Base-by-base conservation (phyloP, 2,888 invertebrate species). In the Tanytarsus gracilentus region DNA sequence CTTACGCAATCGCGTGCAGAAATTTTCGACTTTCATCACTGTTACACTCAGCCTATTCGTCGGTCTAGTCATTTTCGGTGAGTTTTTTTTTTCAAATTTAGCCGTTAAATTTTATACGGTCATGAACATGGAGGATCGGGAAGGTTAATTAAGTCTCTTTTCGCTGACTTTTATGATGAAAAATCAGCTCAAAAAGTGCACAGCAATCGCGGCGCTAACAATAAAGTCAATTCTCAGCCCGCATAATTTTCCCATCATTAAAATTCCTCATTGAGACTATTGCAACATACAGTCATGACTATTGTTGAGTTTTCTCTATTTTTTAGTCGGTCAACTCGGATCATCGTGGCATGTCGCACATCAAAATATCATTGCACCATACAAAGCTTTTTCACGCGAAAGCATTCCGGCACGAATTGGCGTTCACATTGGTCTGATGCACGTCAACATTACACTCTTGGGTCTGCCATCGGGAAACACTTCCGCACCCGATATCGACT, bases 391-490 rank as follows among this genome's bases (percentile, higher is more conserved):
- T 78, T 91, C 93, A 65, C 78, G 84, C 65, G 91, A 94, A 72
- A 86, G 88, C 70, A 78, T 97, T 65, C 81, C 84, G 68, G 96
- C 93, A 67, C 83, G 87, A 75, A 82, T 98, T 65, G 94, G 94
- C 33, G 88, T 96, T 62, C 87, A 88, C 72, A 88, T 98, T 66
- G 97, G 96, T 61, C 80, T 98, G 63, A 87, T 86, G 70, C 91
- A 93, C 75, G 90, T 96, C 74, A 98, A 98, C 77, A 89, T 98
- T 68, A 96, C 97, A 59, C 82, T 97, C 66, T 83, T 82, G 76
- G 77, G 76, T 48, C 70, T 76, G 61, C 69, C 76, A 50, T 68
- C 72, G 61, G 78, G 77, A 61, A 79, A 80, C 66, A 76, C 73
- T 71, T 76, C 78, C 9, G 73, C 76, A 23, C 76, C 40, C 55